These are phyloP conservation scores for Sebastes melanostomus DNA, from an alignment of 2,797 vertebrate species.

Conservation along the genomic window DNA sequence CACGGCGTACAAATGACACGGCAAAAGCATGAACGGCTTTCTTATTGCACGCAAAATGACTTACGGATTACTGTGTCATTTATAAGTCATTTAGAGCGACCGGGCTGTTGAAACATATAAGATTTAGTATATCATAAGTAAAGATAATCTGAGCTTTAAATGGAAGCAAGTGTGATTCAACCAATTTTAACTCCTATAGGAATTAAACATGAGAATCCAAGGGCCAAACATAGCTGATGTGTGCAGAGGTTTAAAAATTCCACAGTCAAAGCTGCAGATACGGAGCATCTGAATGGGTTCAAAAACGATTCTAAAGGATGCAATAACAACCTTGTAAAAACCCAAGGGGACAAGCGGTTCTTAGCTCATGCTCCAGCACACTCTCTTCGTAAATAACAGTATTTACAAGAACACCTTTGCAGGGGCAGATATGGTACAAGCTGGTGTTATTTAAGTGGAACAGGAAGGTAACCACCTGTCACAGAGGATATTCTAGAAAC, in stretches of 20 bases:
- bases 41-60: too few relatives aligned
- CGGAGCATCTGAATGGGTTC: slow-evolving; percentile 1
- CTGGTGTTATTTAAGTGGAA: not conserved
- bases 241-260: not conserved
- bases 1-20: too few relatives aligned
- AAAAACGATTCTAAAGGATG: slow-evolving; percentile 6
- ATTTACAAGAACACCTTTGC: slow-evolving; percentile 24
- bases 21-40: rapidly evolving
- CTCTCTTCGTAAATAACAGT: slow-evolving; percentile 4
- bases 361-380: not conserved
- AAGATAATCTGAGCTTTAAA: not conserved
- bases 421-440: slow-evolving; percentile 8
- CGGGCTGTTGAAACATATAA: not conserved
- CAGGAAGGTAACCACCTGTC: not conserved
- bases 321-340: slow-evolving; percentile 27
- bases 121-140: not conserved
- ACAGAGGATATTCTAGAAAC: slow-evolving; percentile 11
- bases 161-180: not conserved
- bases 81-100: too few relatives aligned
- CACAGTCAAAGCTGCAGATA: not conserved
- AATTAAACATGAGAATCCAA: not conserved
- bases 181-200: not conserved
- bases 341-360: slow-evolving; percentile 15
- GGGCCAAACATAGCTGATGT: not conserved
- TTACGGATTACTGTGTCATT: too few relatives aligned